A percentile compares a stretch with the other conserved stretches of the same genome.
These are phyloP conservation scores for Tetrax tetrax DNA, from an alignment of 2,113 vertebrate species.

Conservation along the genomic window DNA sequence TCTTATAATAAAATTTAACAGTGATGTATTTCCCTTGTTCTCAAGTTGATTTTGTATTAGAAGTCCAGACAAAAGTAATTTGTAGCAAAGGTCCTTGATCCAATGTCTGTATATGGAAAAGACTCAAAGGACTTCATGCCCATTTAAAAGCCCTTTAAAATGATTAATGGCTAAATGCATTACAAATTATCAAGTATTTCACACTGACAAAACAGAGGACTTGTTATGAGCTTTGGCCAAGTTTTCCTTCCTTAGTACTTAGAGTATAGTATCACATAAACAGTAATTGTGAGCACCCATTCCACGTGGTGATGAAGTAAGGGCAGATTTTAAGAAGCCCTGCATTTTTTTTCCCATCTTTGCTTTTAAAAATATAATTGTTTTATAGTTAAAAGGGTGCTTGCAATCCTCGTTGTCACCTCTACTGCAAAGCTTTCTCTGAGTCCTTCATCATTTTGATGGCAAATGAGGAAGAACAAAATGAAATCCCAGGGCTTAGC, in stretches of 20 bases:
- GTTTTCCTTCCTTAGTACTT: slow-evolving; percentile 8
- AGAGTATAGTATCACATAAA: slow-evolving; percentile 2
- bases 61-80: slow-evolving; percentile 77
- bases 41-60: slow-evolving; percentile 76
- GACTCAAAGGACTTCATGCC: slow-evolving; percentile 63
- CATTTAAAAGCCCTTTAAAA: slow-evolving; percentile 72
- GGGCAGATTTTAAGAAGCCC: background rate
- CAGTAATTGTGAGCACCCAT: background rate
- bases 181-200: slow-evolving; percentile 70
- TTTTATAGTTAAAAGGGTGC: background rate
- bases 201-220: slow-evolving; percentile 52
- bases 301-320: background rate
- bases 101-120: slow-evolving; percentile 59
- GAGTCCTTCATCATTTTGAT: background rate
- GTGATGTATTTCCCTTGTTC: slow-evolving; percentile 75
- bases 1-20: slow-evolving; percentile 68
- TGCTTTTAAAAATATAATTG: background rate
- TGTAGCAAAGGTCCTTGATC: slow-evolving; percentile 72
- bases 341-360: background rate
- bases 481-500: background rate
- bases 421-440: background rate
- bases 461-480: slow-evolving; percentile 7
- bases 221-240: slow-evolving; percentile 22
- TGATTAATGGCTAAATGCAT: slow-evolving; percentile 71
- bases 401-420: background rate